These are phyloP conservation scores for Hippasteria phrygiana DNA, from an alignment of 53 echinoderm and acorn worm species.

Conservation along the genomic window DNA sequence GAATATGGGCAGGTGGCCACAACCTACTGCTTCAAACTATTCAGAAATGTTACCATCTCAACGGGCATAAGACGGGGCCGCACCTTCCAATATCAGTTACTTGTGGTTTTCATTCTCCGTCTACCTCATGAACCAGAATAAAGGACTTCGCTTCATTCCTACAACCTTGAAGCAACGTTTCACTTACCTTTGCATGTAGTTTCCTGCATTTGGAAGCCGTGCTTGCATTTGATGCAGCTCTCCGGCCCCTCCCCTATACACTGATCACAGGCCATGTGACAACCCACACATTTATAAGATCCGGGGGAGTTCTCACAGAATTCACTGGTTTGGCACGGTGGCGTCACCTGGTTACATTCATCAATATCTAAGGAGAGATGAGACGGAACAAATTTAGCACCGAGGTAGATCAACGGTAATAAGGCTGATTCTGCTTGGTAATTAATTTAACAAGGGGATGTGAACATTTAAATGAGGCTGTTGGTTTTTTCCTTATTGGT, in stretches of 20 bases:
- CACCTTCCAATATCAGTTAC: too few relatives aligned
- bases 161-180: not conserved
- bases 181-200: conserved; percentile 84
- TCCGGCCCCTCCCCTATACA: conserved; percentile 87
- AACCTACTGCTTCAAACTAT: too few relatives aligned
- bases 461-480: too few relatives aligned
- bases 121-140: too few relatives aligned
- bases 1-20: not conserved
- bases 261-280: conserved; percentile 79
- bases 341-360: conserved; percentile 76
- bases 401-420: too few relatives aligned
- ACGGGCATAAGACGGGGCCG: too few relatives aligned
- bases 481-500: too few relatives aligned
- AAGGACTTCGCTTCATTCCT: not conserved
- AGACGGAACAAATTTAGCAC: not conserved
- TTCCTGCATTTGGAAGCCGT: conserved; percentile 82
- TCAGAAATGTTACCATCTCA: too few relatives aligned
- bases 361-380: conserved; percentile 72
- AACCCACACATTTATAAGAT: conserved; percentile 81
- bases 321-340: conserved; percentile 71
- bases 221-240: conserved; percentile 83
- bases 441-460: too few relatives aligned
- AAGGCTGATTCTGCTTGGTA: too few relatives aligned
- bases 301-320: conserved; percentile 91
- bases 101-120: too few relatives aligned